Conservation (phyloP, 2,888 invertebrate species). For the Cepaea hortensis region DNA sequence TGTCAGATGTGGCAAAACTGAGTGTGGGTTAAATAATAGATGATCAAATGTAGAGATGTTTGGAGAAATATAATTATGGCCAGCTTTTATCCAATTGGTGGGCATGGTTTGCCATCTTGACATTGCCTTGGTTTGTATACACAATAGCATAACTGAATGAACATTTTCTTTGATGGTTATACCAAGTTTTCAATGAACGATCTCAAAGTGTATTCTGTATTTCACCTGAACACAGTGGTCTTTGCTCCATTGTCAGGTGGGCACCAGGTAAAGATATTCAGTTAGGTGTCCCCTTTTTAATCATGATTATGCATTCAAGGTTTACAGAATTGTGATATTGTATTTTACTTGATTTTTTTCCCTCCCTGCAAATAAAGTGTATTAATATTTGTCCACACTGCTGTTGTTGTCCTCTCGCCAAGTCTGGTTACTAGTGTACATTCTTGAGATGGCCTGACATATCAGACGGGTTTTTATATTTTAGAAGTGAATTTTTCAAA, state of each 20-base stretch:
- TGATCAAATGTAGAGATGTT: too few species aligned
- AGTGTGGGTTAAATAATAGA: too few species aligned
- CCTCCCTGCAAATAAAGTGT: neutral
- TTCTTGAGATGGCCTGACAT: slow-evolving; percentile 24
- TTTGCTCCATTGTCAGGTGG: neutral
- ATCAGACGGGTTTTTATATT: slow-evolving; percentile 30
- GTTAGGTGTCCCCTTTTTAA: slow-evolving; percentile 14
- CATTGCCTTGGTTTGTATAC: too few species aligned
- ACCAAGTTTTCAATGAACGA: slow-evolving; percentile 12
- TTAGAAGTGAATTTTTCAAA: neutral
- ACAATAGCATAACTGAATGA: too few species aligned
- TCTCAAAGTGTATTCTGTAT: slow-evolving; percentile 19
- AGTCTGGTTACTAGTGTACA: neutral
- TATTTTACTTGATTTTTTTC: slow-evolving; percentile 10
- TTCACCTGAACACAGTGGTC: neutral
- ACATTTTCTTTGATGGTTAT: neutral
- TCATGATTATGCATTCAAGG: slow-evolving; percentile 32
- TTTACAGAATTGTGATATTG: slow-evolving; percentile 42
- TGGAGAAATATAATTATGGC: too few species aligned
- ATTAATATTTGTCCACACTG: slow-evolving; percentile 35
- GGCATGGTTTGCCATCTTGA: too few species aligned
- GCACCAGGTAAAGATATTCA: slow-evolving; percentile 26
- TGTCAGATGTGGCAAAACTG: too few species aligned
- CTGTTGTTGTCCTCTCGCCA: slow-evolving; percentile 17
- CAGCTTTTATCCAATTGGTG: too few species aligned